Evolutionary conservation across 2,888 invertebrate genomes (phyloP), one percentile per base, ranked within the genome.

Genomic region (Cephonodes hylas): DNA sequence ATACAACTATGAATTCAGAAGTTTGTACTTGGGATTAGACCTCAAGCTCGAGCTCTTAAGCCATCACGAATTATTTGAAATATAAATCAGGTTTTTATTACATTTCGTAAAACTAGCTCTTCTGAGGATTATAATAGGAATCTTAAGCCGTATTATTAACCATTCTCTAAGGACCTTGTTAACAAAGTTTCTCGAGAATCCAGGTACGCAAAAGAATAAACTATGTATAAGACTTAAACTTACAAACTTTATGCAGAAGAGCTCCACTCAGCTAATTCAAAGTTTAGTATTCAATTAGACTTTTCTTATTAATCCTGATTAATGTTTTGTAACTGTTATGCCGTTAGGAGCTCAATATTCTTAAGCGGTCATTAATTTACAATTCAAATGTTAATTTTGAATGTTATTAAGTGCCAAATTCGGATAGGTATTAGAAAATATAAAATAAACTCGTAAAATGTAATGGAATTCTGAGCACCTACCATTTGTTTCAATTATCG

Each of bases 391-490:
- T 42, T 53, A 53, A 25, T 53, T 42, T 53, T 48, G 8, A 53
- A 53, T 60, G 48, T 42, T 53, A 60, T 60, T 60, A 60, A 42
- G 53, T 23, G 42, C 25, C 48, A 42, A 60, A 48, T 60, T 42
- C 18, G 42, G 38, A 53, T 53, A 53, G 48, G 42, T 38, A 48
- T 53, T 60, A 27, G 38, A 20, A 53, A 60, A 53, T 38, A 60
- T 53, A 53, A 60, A 60, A 60, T 60, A 60, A 34, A 53, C 60
- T 66, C 68, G 64, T 71, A 71, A 69, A 72, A 66, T 66, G 64
- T 67, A 70, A 69, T 72, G 67, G 66, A 67, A 66, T 69, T 67
- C 65, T 62, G 25, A 15, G 44, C 67, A 63, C 66, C 66, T 73
- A 70, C 68, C 59, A 71, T 63, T 60, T 60, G 60, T 53, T 48